phyloP scores from a whole-genome alignment of 2,113 vertebrate species.

The Eupsittula cactorum region DNA sequence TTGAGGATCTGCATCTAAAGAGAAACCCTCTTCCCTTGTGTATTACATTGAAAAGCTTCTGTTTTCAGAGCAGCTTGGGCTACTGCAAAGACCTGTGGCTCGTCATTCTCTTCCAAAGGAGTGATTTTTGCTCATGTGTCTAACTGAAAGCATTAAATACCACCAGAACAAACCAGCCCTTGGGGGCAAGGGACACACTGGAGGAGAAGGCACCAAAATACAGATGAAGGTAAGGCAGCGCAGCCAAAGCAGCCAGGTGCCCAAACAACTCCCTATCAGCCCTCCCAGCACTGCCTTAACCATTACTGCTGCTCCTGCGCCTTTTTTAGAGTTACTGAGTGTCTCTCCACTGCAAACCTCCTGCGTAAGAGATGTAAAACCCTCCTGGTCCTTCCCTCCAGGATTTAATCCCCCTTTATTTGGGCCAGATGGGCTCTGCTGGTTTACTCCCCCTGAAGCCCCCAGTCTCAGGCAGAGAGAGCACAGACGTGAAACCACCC shows the following conservation, averaged over 20 bases:
- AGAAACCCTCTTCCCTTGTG: neutral
- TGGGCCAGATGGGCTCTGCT: neutral
- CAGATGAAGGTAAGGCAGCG: neutral
- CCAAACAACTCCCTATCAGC: neutral
- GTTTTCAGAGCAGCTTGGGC: neutral
- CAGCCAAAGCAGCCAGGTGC: neutral
- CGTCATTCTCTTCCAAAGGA: neutral
- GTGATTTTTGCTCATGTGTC: neutral
- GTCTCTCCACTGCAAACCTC: neutral
- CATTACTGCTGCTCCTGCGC: neutral
- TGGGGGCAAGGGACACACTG: neutral
- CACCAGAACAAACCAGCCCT: neutral
- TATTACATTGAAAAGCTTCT: neutral
- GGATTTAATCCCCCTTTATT: neutral
- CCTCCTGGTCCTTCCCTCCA: neutral
- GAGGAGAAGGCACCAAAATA: neutral
- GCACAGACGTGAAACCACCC: neutral
- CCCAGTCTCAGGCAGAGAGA: neutral
- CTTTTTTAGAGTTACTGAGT: accelerated
- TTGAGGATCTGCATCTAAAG: neutral
- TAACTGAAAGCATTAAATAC: neutral
- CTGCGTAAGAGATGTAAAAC: neutral
- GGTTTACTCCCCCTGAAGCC: neutral
- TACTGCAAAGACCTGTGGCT: neutral
- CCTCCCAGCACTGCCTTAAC: neutral